A percentile compares a stretch with the other conserved stretches of the same genome.
Conservation (phyloP, 2,797 vertebrate species). For the Chaunax sp. region DNA sequence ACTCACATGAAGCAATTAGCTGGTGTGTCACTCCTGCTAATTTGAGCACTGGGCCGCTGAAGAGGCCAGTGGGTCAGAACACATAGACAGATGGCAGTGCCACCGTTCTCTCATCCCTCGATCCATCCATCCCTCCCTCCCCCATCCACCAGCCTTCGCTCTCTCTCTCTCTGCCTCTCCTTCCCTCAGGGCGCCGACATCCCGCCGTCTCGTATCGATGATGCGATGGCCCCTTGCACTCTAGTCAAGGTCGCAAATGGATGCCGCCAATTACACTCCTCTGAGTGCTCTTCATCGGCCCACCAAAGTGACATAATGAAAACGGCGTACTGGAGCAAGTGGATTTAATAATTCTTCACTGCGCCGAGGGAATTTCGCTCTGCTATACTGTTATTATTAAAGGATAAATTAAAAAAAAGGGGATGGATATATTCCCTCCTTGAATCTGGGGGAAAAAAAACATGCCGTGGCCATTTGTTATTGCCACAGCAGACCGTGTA, state of each 20-base stretch:
- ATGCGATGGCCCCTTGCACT: constrained; percentile 43
- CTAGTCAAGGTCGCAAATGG: constrained; percentile 76
- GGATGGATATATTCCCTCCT: constrained; percentile 51
- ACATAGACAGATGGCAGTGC: constrained; percentile 81
- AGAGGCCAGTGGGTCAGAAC: constrained; percentile 82
- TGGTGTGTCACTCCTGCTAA: constrained; percentile 69
- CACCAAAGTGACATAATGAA: constrained; percentile 69
- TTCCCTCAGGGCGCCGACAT: constrained; percentile 45
- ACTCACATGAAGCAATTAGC: constrained; percentile 69
- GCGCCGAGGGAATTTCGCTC: constrained; percentile 49
- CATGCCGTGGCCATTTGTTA: constrained; percentile 30
- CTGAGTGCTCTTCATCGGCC: constrained; percentile 56
- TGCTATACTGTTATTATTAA: constrained; percentile 67
- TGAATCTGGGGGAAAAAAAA: constrained; percentile 27
- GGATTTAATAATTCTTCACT: constrained; percentile 64
- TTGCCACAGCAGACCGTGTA: constrained; percentile 31
- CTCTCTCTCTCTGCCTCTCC: constrained; percentile 22
- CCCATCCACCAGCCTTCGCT: constrained; percentile 21
- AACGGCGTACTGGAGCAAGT: constrained; percentile 50
- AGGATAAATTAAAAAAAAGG: constrained; percentile 31
- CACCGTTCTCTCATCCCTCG: constrained; percentile 44
- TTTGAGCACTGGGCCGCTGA: constrained; percentile 72
- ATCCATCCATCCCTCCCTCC: constrained; percentile 26
- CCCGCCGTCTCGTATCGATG: constrained; percentile 56
- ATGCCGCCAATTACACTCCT: constrained; percentile 62